Base-by-base conservation (phyloP, 2,888 invertebrate species). In the Apotomis betuletana region DNA sequence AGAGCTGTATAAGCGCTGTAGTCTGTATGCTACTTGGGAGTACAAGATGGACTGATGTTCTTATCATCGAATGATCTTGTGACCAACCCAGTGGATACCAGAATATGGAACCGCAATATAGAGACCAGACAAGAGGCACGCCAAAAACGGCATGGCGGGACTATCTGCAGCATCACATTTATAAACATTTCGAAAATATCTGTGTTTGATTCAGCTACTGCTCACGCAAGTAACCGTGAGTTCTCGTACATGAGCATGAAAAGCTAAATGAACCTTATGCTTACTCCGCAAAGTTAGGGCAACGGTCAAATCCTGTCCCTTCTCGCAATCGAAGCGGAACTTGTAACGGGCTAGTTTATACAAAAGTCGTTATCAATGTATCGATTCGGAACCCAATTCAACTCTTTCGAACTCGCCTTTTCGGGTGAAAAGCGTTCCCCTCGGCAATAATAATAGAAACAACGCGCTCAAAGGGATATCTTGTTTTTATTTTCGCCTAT, bases 401-500 rank as follows among this genome's bases (percentile, higher is more conserved):
- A 69, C 15, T 51, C 15, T 60, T 60, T 27, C 13, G 12, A 65
- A 57, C 65, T 46, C 36, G 36, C 38, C 54, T 64, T 65, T 61
- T 60, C 49, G 3, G 49, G 36, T 65, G 46, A 46, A 67, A 60
- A 54, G 41, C 55, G 13, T 49, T 38, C 57, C 63, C 57, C 51
- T 46, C 58, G 36, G 63, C 58, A 67, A 72, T 72, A 68, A 68
- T 72, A 72, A 68, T 72, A 63, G 60, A 63, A 73, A 73, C 73
- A 69, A 65, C n/a, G 69, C 51, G 51, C 54, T 52, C 90, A 91
- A 90, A 72, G 67, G 67, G 72, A 62, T 72, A 63, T 63, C 67
- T 67, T 72, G 67, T 72, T 72, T 72, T 72, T 72, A 72, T 72
- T 72, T 71, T 67, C 55, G 67, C 67, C 71, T 70, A 71, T 71